Evolutionary conservation across 2,888 invertebrate species (phyloP).

Genomic region (Dermolepida albohirtum): DNA sequence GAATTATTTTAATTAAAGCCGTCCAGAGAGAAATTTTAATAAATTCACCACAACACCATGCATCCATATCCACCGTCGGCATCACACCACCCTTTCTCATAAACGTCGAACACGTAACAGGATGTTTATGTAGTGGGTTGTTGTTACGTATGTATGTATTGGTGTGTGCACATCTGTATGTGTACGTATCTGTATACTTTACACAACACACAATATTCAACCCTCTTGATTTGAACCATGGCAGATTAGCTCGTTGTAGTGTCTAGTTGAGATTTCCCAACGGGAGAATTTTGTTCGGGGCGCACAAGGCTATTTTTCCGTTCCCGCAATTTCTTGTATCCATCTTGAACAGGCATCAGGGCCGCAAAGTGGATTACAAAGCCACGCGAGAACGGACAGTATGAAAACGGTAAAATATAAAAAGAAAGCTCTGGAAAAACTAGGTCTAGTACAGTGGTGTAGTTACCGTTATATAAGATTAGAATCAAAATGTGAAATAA

Average conservation of each 20-base stretch:
- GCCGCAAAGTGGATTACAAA: slow-evolving; percentile 39
- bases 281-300: slow-evolving; percentile 52
- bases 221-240: slow-evolving; percentile 41
- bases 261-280: slow-evolving; percentile 53
- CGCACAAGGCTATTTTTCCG: slow-evolving; percentile 45
- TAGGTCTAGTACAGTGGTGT: background rate
- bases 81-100: slow-evolving; percentile 17
- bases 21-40: slow-evolving; percentile 22
- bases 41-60: slow-evolving; percentile 4
- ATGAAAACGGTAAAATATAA: background rate
- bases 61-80: background rate
- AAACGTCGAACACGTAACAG: slow-evolving; percentile 20
- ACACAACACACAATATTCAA: slow-evolving; percentile 25
- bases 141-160: background rate
- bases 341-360: slow-evolving; percentile 47
- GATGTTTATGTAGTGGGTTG: slow-evolving; percentile 3
- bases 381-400: slow-evolving; percentile 2
- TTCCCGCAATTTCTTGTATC: slow-evolving; percentile 52
- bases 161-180: background rate
- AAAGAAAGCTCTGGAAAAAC: background rate
- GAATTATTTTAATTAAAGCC: slow-evolving; percentile 23
- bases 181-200: background rate
- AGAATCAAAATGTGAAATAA: no score
- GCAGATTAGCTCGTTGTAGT: slow-evolving; percentile 40
- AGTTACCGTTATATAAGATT: no score